Evolutionary conservation across 1,140 invertebrate species (phyloP).

Genomic region (Pseudomyrmex gracilis): DNA sequence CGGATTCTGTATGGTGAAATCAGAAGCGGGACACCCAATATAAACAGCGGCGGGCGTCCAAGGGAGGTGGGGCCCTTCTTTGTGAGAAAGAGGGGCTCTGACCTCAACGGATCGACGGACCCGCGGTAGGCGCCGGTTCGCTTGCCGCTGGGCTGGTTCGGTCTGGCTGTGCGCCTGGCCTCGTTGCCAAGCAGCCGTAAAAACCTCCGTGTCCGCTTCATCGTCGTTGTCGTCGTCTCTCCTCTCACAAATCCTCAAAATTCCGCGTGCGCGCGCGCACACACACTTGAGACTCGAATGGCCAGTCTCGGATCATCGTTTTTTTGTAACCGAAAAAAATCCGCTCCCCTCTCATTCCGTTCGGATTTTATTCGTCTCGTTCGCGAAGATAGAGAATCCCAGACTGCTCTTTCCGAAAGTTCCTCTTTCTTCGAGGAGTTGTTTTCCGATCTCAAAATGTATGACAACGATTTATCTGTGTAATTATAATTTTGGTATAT

Average conservation of each 20-base stretch:
- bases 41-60: constrained; percentile 56
- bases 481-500: neutral
- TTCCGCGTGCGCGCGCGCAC: constrained; percentile 16
- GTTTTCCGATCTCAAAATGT: neutral
- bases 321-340: neutral
- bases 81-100: constrained; percentile 75
- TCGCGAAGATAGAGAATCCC: too few relatives aligned
- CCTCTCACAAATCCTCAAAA: constrained; percentile 52
- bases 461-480: neutral
- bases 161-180: constrained; percentile 72
- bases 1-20: too few relatives aligned
- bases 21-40: constrained; percentile 35
- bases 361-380: neutral
- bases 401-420: too few relatives aligned
- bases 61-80: constrained; percentile 76
- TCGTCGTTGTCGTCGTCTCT: constrained; percentile 44
- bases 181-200: constrained; percentile 76
- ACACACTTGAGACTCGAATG: too few relatives aligned
- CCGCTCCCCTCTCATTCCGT: too few relatives aligned
- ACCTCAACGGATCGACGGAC: constrained; percentile 72
- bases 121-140: constrained; percentile 62
- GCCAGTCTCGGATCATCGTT: neutral
- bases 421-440: too few relatives aligned
- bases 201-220: constrained; percentile 14
- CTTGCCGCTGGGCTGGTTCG: constrained; percentile 58